These are phyloP conservation scores for Poeciliopsis turneri DNA, from an alignment of 2,797 vertebrate species.

Conservation along the genomic window DNA sequence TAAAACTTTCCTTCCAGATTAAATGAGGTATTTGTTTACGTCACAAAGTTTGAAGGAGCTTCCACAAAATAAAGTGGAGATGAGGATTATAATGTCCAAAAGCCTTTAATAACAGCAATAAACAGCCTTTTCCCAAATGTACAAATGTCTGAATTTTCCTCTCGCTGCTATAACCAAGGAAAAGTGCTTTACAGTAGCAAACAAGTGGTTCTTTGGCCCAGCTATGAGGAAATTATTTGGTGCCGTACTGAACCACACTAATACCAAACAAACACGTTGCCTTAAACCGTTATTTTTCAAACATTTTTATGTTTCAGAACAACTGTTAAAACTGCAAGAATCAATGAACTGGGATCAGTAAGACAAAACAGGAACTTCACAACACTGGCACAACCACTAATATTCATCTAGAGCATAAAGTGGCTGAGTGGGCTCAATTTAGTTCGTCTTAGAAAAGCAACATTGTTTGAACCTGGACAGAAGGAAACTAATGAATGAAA, in stretches of 20 bases:
- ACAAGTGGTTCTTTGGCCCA: slow-evolving; percentile 58
- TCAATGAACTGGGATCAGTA: slow-evolving; percentile 8
- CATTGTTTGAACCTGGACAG: not conserved
- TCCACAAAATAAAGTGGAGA: slow-evolving; percentile 18
- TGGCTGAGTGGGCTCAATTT: slow-evolving; percentile 16
- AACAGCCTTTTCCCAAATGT: slow-evolving; percentile 31
- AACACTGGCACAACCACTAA: slow-evolving; percentile 10
- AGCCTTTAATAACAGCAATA: slow-evolving; percentile 25
- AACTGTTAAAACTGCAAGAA: slow-evolving; percentile 13
- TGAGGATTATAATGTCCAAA: slow-evolving; percentile 25
- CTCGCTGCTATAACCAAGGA: slow-evolving; percentile 19
- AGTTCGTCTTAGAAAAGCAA: slow-evolving; percentile 3
- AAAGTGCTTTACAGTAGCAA: slow-evolving; percentile 46
- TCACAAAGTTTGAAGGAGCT: slow-evolving; percentile 35
- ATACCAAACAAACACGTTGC: slow-evolving; percentile 6
- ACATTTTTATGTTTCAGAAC: slow-evolving; percentile 10
- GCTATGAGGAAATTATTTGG: slow-evolving; percentile 32
- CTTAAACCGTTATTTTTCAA: slow-evolving; percentile 14
- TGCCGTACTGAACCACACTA: slow-evolving; percentile 35
- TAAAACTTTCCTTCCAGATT: not conserved
- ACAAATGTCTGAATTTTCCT: slow-evolving; percentile 30
- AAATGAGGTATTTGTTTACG: slow-evolving; percentile 46
- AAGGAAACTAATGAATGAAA: not conserved
- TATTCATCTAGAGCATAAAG: slow-evolving; percentile 3
- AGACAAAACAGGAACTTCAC: slow-evolving; percentile 24